These are phyloP conservation scores for Sphinx pinastri DNA, from an alignment of 2,888 invertebrate species.

Conservation along the genomic window DNA sequence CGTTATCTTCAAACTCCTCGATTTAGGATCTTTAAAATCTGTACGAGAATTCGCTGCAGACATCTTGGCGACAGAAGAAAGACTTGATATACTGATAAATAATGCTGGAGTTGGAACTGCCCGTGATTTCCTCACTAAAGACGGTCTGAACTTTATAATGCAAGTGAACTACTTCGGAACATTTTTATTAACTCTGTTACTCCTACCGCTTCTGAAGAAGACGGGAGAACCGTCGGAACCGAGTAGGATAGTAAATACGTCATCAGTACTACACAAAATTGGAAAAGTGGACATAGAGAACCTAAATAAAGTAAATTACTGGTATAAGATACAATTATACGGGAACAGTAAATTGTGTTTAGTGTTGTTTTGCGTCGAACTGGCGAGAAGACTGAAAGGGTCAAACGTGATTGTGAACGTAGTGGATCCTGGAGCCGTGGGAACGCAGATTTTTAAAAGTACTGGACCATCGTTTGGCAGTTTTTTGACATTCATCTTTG, in stretches of 20 bases:
- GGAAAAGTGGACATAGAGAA: constrained; percentile 88
- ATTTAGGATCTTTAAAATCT: constrained; percentile 89
- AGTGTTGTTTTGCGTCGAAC: constrained; percentile 88
- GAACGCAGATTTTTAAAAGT: constrained; percentile 88
- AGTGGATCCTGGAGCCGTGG: constrained; percentile 93
- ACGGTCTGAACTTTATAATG: constrained; percentile 94
- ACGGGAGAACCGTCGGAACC: constrained; percentile 82
- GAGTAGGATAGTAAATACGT: constrained; percentile 90
- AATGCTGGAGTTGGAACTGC: constrained; percentile 92
- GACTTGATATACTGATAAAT: constrained; percentile 92
- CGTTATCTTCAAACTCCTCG: constrained; percentile 88
- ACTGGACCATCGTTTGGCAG: constrained; percentile 71
- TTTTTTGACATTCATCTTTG: constrained; percentile 85
- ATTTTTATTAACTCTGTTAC: constrained; percentile 94
- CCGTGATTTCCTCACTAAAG: constrained; percentile 85
- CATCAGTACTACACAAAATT: constrained; percentile 89
- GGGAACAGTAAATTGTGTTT: constrained; percentile 88
- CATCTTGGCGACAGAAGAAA: constrained; percentile 87
- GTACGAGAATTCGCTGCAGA: constrained; percentile 91
- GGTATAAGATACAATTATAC: constrained; percentile 83
- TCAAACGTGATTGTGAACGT: constrained; percentile 89
- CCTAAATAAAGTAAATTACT: constrained; percentile 84
- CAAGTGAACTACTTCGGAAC: constrained; percentile 97
- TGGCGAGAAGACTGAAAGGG: constrained; percentile 86
- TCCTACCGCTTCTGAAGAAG: constrained; percentile 90